These are phyloP conservation scores for Poecilobothrus nobilitatus DNA, from an alignment of 2,888 invertebrate species.

Conservation along the genomic window DNA sequence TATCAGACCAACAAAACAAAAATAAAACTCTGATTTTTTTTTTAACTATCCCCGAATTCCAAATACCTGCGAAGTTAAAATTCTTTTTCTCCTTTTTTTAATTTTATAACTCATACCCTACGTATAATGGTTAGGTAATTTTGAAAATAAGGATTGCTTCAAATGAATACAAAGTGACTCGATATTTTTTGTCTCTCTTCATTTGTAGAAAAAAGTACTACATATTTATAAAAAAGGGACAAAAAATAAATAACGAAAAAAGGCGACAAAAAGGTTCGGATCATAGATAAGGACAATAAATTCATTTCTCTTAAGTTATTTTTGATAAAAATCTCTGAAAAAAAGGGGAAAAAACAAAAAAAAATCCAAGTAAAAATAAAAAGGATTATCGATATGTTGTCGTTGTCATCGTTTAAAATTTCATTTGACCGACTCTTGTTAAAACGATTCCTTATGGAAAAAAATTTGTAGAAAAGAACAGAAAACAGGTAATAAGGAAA, in stretches of 20 bases:
- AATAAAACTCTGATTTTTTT: not conserved
- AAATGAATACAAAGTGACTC: not conserved
- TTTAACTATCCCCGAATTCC: not conserved
- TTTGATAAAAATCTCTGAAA: not conserved
- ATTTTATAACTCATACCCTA: no score
- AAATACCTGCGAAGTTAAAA: not conserved
- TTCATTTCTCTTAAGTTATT: conserved; percentile 1
- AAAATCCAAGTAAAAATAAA: not conserved
- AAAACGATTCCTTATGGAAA: not conserved
- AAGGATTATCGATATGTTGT: not conserved
- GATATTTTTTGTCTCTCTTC: not conserved
- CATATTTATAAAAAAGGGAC: not conserved
- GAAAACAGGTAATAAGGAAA: not conserved
- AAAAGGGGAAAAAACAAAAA: not conserved
- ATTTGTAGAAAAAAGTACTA: not conserved
- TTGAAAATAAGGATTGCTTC: no score
- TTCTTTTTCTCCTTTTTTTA: no score
- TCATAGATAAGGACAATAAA: conserved; percentile 4
- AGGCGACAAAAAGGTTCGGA: conserved; percentile 4
- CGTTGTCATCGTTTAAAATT: not conserved
- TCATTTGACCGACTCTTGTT: not conserved
- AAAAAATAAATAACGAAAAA: not conserved
- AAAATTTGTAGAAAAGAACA: no score
- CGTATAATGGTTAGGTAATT: no score
- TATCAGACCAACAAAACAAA: not conserved